phyloP scores from a whole-genome alignment of 2,113 vertebrate genomes.

The Ptychochromis oligacanthus region DNA sequence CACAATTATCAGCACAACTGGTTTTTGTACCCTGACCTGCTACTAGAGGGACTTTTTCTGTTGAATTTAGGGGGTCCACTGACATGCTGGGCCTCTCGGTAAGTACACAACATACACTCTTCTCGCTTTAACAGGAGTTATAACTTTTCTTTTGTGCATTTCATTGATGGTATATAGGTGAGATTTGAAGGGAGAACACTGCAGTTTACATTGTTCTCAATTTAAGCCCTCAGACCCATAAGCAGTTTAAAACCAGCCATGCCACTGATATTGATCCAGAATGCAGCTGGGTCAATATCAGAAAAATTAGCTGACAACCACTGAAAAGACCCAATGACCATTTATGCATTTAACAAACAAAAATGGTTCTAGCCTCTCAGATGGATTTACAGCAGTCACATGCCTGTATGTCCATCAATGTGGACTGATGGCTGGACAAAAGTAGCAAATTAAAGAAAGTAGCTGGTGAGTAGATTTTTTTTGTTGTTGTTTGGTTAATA shows the following conservation, averaged over 20 bases:
- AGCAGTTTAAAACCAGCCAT: not conserved
- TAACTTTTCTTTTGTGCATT: not conserved
- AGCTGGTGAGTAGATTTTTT: fast-evolving
- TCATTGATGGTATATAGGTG: not conserved
- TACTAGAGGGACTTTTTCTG: not conserved
- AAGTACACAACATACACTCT: not conserved
- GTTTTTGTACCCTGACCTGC: not conserved
- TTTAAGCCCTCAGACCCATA: not conserved
- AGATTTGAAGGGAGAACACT: not conserved
- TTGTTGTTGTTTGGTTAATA: not conserved
- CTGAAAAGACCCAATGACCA: not conserved
- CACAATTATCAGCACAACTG: not conserved
- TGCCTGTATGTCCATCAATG: not conserved
- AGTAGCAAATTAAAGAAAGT: not conserved
- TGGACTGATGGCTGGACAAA: not conserved
- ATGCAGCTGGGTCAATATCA: not conserved
- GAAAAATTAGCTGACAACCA: not conserved
- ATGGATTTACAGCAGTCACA: not conserved
- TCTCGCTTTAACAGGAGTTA: not conserved
- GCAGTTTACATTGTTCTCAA: not conserved
- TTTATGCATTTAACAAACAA: not conserved
- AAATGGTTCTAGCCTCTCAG: not conserved
- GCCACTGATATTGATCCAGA: too few species aligned
- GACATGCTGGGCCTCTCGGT: not conserved
- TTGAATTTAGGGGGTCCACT: not conserved